phyloP scores from a whole-genome alignment of 2,797 vertebrate species.

The Neostethus bicornis region DNA sequence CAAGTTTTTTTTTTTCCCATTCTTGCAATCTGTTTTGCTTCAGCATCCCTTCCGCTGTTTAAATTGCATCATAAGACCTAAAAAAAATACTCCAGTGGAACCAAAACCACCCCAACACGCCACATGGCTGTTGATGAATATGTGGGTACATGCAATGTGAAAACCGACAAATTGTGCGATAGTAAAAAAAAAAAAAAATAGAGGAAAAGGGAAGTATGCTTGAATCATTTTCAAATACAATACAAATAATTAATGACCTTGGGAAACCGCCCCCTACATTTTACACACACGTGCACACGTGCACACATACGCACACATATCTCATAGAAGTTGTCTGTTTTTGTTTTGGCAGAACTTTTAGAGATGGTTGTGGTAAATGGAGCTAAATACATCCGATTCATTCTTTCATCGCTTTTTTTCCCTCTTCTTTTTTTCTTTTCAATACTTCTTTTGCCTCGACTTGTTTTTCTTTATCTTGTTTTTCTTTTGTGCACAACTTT shows the following conservation, averaged over 20 bases:
- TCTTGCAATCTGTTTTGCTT: constrained; percentile 27
- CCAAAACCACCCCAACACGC: not conserved
- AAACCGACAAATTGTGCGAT: not conserved
- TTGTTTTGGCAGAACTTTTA: constrained; percentile 17
- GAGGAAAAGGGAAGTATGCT: not conserved
- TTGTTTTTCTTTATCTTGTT: constrained; percentile 19
- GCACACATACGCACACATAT: too few species aligned
- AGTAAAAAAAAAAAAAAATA: not conserved
- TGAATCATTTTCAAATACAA: too few species aligned
- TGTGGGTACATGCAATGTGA: not conserved
- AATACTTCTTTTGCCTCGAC: constrained; percentile 10
- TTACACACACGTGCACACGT: not conserved
- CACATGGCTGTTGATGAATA: not conserved
- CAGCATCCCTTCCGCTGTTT: constrained; percentile 11
- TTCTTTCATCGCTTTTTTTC: constrained; percentile 21
- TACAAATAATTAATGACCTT: too few species aligned
- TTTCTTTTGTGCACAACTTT: constrained; percentile 1
- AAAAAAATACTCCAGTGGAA: constrained; percentile 7
- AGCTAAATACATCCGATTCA: constrained; percentile 10
- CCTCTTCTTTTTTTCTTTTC: constrained; percentile 10
- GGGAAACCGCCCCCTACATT: too few species aligned
- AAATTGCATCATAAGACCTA: constrained; percentile 11
- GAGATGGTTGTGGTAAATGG: constrained; percentile 8
- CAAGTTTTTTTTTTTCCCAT: too few species aligned
- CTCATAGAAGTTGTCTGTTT: constrained; percentile 17